These are phyloP conservation scores for Rhodeus uyekii DNA, from an alignment of 2,797 vertebrate species.

Conservation along the genomic window DNA sequence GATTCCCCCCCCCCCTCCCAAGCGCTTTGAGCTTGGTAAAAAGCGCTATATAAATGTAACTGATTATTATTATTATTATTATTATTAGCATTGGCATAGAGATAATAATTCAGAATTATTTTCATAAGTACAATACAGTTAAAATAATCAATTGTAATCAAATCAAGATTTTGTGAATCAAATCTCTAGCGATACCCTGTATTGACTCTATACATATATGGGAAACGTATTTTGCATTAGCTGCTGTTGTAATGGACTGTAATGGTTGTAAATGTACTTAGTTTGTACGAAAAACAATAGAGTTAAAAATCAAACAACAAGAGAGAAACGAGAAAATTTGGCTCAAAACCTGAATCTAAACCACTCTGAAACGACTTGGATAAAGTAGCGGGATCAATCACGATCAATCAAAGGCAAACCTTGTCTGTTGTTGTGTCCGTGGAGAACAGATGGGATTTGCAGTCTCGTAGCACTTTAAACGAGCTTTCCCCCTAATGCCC, in stretches of 20 bases:
- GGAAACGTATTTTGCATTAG: background rate
- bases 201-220: no score
- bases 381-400: background rate
- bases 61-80: no score
- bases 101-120: no score
- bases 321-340: background rate
- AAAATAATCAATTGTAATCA: background rate
- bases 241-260: background rate
- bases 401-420: background rate
- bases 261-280: background rate
- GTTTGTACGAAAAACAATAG: background rate
- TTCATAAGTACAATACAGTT: no score
- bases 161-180: background rate
- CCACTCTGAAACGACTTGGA: background rate
- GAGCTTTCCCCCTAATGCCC: background rate
- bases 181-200: background rate
- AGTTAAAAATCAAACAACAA: background rate
- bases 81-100: no score
- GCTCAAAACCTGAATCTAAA: background rate
- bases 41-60: no score
- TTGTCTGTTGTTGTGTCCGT: slow-evolving; percentile 8
- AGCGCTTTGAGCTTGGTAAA: no score
- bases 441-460: slow-evolving; percentile 35
- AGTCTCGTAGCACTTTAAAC: slow-evolving; percentile 15
- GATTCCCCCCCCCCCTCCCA: no score